Percentiles rank a stretch among this genome's conserved stretches.
These are phyloP conservation scores for Corythoichthys haematopterus DNA, from an alignment of 2,113 vertebrate genomes.

Conservation along the genomic window DNA sequence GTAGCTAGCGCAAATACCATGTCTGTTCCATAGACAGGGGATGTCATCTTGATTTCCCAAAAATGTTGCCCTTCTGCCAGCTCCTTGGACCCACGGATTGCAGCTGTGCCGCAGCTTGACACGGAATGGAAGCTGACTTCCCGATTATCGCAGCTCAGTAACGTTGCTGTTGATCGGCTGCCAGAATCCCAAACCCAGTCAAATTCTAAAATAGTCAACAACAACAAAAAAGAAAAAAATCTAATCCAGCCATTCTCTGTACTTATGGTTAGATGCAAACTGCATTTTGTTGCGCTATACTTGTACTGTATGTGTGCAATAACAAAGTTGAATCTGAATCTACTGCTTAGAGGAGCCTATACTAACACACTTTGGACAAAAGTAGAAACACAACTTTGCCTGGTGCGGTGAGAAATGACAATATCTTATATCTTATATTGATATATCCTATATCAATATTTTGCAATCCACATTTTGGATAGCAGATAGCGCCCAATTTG, in stretches of 20 bases:
- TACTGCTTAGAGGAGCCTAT: too few relatives aligned
- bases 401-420: too few relatives aligned
- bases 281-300: too few relatives aligned
- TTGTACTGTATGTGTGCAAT: too few relatives aligned
- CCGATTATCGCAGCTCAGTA: slow-evolving; percentile 89
- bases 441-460: too few relatives aligned
- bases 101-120: slow-evolving; percentile 94
- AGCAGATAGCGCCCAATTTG: too few relatives aligned
- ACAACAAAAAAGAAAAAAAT: neutral
- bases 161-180: slow-evolving; percentile 83
- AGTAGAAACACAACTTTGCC: too few relatives aligned
- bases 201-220: slow-evolving; percentile 75
- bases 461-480: too few relatives aligned
- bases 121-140: slow-evolving; percentile 95
- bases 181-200: slow-evolving; percentile 93
- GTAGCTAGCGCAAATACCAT: slow-evolving; percentile 75
- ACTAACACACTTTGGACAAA: too few relatives aligned
- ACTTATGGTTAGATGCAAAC: too few relatives aligned
- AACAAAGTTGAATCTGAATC: too few relatives aligned
- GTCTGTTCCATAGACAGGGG: slow-evolving; percentile 93
- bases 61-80: slow-evolving; percentile 93
- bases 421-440: too few relatives aligned
- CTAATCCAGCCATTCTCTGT: neutral
- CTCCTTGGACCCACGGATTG: slow-evolving; percentile 87
- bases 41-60: slow-evolving; percentile 99